Evolutionary conservation across 2,113 vertebrate species (phyloP).

Genomic region (Melozone crissalis): DNA sequence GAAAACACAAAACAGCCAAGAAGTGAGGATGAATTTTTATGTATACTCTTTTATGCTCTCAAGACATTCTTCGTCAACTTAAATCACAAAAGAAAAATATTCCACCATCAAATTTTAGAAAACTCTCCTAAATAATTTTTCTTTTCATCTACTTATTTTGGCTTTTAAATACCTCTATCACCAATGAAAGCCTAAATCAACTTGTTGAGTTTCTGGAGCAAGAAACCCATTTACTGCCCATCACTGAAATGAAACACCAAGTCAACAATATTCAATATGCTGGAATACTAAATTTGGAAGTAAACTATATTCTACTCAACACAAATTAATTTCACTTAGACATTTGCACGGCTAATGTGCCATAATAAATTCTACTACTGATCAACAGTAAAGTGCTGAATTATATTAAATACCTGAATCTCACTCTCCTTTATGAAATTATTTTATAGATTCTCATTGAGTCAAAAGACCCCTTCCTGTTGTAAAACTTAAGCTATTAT

Average conservation of each 20-base stretch:
- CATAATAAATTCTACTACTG: constrained; percentile 51
- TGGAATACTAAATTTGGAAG: constrained; percentile 41
- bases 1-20: not conserved
- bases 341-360: not conserved
- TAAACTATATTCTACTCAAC: constrained; percentile 45
- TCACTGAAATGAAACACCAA: not conserved
- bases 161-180: not conserved
- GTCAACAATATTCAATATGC: constrained; percentile 8
- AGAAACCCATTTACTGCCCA: not conserved
- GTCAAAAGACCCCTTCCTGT: constrained; percentile 89
- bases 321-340: constrained; percentile 70
- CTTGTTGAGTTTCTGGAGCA: not conserved
- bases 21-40: not conserved
- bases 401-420: constrained; percentile 85
- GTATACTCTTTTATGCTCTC: not conserved
- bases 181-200: not conserved
- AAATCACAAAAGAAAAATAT: not conserved
- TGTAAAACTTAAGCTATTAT: constrained; percentile 80
- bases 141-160: not conserved
- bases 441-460: constrained; percentile 68
- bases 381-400: constrained; percentile 92
- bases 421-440: constrained; percentile 71
- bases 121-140: not conserved
- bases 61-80: not conserved
- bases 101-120: not conserved